These are phyloP conservation scores for Beaufortia kweichowensis DNA, from an alignment of 2,113 vertebrate species.

Conservation along the genomic window DNA sequence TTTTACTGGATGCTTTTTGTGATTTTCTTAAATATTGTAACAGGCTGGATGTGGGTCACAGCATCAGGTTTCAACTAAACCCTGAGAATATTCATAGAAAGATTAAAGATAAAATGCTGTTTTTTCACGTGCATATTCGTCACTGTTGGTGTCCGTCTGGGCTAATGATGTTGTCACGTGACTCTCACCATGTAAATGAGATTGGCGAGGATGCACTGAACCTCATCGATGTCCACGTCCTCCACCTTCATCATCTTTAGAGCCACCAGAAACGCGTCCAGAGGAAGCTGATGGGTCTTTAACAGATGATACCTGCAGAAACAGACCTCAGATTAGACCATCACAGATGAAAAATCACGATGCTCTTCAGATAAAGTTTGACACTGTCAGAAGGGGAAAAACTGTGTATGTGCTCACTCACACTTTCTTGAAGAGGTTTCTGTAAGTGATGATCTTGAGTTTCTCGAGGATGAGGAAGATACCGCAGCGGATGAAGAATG, in stretches of 20 bases:
- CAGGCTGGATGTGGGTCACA: too few relatives aligned
- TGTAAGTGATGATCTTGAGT: slow-evolving; percentile 95
- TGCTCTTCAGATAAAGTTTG: too few relatives aligned
- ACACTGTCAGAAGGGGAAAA: background rate
- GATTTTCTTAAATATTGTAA: too few relatives aligned
- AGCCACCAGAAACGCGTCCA: slow-evolving; percentile 90
- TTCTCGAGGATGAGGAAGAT: slow-evolving; percentile 99
- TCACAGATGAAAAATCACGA: too few relatives aligned
- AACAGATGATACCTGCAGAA: slow-evolving; percentile 84
- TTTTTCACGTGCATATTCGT: too few relatives aligned
- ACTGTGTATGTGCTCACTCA: slow-evolving; percentile 67
- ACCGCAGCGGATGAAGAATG: slow-evolving; percentile 97
- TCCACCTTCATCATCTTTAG: slow-evolving; percentile 92
- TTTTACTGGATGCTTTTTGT: too few relatives aligned
- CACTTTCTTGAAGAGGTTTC: slow-evolving; percentile 99
- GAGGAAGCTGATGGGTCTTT: slow-evolving; percentile 89
- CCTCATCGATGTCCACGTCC: slow-evolving; percentile 92
- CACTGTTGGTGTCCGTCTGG: too few relatives aligned
- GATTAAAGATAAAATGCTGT: too few relatives aligned
- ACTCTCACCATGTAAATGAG: slow-evolving; percentile 92
- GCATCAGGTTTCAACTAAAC: too few relatives aligned
- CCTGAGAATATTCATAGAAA: too few relatives aligned
- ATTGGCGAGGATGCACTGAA: slow-evolving; percentile 94
- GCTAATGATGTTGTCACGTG: too few relatives aligned
- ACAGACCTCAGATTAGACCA: background rate